These are phyloP conservation scores for Clostera curtula DNA, from an alignment of 2,888 invertebrate species.

Conservation along the genomic window DNA sequence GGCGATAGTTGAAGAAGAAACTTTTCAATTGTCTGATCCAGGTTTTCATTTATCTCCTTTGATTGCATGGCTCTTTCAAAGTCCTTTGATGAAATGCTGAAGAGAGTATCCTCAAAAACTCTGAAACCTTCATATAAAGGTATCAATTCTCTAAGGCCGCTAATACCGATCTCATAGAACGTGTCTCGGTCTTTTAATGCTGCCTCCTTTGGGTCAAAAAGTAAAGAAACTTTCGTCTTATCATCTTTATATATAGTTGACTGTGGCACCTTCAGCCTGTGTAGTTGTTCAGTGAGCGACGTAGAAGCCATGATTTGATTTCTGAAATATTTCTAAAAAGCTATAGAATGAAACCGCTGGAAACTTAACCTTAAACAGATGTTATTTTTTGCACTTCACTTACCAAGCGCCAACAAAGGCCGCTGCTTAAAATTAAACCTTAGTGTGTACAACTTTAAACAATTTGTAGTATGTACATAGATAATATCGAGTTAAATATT, in stretches of 20 bases:
- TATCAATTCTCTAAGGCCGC: constrained; percentile 89
- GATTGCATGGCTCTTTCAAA: constrained; percentile 88
- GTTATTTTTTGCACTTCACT: no score
- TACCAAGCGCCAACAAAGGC: no score
- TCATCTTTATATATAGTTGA: constrained; percentile 78
- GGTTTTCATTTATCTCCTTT: constrained; percentile 81
- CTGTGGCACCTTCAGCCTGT: constrained; percentile 84
- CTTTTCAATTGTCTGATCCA: constrained; percentile 83
- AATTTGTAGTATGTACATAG: no score
- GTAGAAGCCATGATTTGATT: constrained; percentile 67
- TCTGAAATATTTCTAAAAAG: constrained; percentile 7
- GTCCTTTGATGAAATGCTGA: constrained; percentile 82
- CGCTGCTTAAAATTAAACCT: no score
- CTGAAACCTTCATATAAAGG: constrained; percentile 82
- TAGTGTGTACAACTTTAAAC: no score
- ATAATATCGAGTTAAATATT: no score
- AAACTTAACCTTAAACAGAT: no score
- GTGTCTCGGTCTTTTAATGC: constrained; percentile 88
- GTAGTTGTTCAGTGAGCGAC: constrained; percentile 86
- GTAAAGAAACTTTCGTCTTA: constrained; percentile 84
- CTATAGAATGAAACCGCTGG: no score
- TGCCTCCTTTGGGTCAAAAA: constrained; percentile 94
- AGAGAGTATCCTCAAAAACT: constrained; percentile 84
- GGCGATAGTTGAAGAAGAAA: constrained; percentile 91
- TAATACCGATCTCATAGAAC: constrained; percentile 89